Base-by-base conservation (phyloP, 2,888 invertebrate genomes). In the Stratiomys singularior region DNA sequence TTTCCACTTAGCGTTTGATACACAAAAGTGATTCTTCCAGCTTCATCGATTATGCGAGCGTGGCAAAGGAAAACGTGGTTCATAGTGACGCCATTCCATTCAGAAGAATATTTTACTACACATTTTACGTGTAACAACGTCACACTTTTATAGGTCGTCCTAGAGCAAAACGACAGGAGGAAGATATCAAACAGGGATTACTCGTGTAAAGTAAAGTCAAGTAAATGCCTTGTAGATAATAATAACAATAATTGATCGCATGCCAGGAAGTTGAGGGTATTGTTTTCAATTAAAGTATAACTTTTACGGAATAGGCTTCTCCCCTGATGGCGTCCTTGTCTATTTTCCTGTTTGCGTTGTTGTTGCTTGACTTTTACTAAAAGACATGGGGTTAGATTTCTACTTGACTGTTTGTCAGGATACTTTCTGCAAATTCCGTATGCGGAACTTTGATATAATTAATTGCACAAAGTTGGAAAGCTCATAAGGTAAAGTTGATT, bases 1-100 rank as follows among this genome's bases (percentile, higher is more conserved):
- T 72, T 72, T 72, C 37, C 72, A 56, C 72, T 72, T 58, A 56
- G 30, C 72, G 56, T 72, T 18, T 27, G 27, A 72, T 30, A 25
- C 72, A 15, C 18, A 27, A 1, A 7, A 69, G 25, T 69, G 44
- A 69, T 69, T 67, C 30, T 27, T 28, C 13, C 64, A 15, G 4
- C 60, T 25, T 28, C 18, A 21, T 25, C 23, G 25, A 60, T 23
- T 21, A 23, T 25, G 23, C 2, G 11, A 25, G 58, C 58, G 25
- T 52, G 13, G 58, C 58, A 23, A 18, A 60, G 58, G 11, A n/a
- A 21, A 5, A 52, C 18, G 58, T 4, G 23, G 4, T 52, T 60
- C 25, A 21, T n/a, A 7, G 52, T 13, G 3, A 52, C 25, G 58
- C 58, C 23, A 23, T 60, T 2, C 58, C 58, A 60, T 23, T 25